Base-by-base conservation (phyloP, 2,888 invertebrate genomes). In the Brenthis hecate region DNA sequence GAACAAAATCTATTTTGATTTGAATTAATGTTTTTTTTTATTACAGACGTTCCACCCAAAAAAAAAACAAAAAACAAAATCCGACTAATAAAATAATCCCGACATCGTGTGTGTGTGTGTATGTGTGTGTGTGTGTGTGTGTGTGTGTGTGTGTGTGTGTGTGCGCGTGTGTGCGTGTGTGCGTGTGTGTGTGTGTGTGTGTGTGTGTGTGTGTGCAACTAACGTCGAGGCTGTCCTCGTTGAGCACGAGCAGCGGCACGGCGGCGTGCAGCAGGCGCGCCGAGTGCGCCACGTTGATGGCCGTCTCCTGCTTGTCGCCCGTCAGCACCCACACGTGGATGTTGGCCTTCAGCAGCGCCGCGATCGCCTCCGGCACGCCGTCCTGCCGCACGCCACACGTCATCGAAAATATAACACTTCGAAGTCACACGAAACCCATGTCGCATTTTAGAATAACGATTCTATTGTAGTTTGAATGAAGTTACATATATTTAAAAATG, bases 261-360 rank as follows among this genome's bases (percentile, higher is more conserved):
- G 95, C 94, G 81, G 96, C 94, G 68, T 96, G 95, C 70, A 99
- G 95, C 74, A 99, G 94, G 70, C 95, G 94, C 81, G 98, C 98
- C 0, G 99, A 98, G 89, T 98, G 98, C 58, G 99, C 99, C 84
- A 99, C 99, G 91, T 99, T 99, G 81, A 99, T 99, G 76, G 99
- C 99, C 28, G 99, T 99, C 93, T 99, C 99, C 89, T 99, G 98
- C 88, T 99, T 99, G 92, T 99, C 99, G 4, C 99, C 99, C 0
- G 99, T 99, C 79, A 99, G 93, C 68, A 99, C 97, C 99, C 99
- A 99, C 74, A 99, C 95, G 85, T 96, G 96, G 78, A 99, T 99
- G 85, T 98, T 98, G 14, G 99, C 99, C 84, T 97, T 96, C 68
- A 98, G 93, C 54, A 99, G 93, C 28, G 98, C 95, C 47, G 97